Conservation (phyloP, 2,797 vertebrate genomes). For the Lepidocolaptes lacrymiger region DNA sequence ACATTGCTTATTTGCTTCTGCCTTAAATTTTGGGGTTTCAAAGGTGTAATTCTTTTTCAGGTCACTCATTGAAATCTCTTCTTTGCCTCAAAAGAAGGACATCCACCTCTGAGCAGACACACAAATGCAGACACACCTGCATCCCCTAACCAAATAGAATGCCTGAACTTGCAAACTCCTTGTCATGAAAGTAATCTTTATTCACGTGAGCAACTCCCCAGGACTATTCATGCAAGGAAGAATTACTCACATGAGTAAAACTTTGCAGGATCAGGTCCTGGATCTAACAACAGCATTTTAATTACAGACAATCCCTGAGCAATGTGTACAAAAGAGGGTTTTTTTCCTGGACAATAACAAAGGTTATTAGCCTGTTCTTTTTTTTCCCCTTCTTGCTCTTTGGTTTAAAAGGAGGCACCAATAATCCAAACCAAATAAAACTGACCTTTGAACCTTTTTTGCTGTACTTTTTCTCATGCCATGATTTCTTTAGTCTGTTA, state of each 20-base stretch:
- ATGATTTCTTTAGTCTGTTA: constrained; percentile 84
- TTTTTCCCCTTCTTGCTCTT: constrained; percentile 73
- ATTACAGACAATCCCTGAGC: constrained; percentile 72
- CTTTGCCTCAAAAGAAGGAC: not conserved
- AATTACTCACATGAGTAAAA: constrained; percentile 65
- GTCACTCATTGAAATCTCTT: not conserved
- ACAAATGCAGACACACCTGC: not conserved
- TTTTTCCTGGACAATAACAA: constrained; percentile 76
- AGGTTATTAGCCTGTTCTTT: constrained; percentile 84
- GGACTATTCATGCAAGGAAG: constrained; percentile 56
- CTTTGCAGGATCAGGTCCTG: constrained; percentile 65
- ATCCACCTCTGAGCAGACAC: not conserved
- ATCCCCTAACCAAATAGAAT: not conserved
- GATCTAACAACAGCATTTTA: constrained; percentile 73
- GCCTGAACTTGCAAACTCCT: constrained; percentile 49
- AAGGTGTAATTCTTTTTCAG: not conserved
- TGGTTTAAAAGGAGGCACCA: constrained; percentile 76
- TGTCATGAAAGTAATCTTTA: constrained; percentile 45
- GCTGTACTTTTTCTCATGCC: constrained; percentile 90
- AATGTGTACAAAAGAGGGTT: constrained; percentile 80
- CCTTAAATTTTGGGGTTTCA: not conserved
- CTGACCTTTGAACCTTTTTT: constrained; percentile 91
- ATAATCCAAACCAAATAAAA: constrained; percentile 90
- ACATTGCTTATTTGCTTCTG: not conserved
- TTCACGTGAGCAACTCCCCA: constrained; percentile 40